A percentile compares a stretch with the other conserved stretches of the same genome.
These are phyloP conservation scores for Atherix ibis DNA, from an alignment of 2,888 invertebrate species.

Conservation along the genomic window DNA sequence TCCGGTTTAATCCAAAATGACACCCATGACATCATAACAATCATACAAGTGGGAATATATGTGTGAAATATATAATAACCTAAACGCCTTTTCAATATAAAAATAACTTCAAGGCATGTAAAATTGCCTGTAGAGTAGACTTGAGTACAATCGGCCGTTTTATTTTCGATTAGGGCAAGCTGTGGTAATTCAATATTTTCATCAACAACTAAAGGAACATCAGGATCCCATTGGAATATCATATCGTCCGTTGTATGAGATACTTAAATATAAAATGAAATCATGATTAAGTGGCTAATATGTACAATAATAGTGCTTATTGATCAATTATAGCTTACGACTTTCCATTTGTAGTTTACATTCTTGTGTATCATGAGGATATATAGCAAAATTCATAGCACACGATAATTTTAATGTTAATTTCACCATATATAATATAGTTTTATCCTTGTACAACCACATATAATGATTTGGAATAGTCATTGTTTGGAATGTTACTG, in stretches of 20 bases:
- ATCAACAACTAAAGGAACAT: slow-evolving; percentile 75
- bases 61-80: slow-evolving; percentile 87
- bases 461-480: slow-evolving; percentile 88
- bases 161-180: slow-evolving; percentile 66
- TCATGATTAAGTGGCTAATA: no score
- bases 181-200: slow-evolving; percentile 84
- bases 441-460: slow-evolving; percentile 77
- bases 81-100: slow-evolving; percentile 64
- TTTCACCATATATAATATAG: slow-evolving; percentile 64
- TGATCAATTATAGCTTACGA: slow-evolving; percentile 51
- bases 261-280: slow-evolving; percentile 42
- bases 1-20: slow-evolving; percentile 93
- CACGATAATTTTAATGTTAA: slow-evolving; percentile 77
- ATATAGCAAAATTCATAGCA: slow-evolving; percentile 88
- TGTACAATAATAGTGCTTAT: no score
- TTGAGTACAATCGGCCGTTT: slow-evolving; percentile 81
- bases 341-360: slow-evolving; percentile 92
- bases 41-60: slow-evolving; percentile 79
- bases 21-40: slow-evolving; percentile 92
- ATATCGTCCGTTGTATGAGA: slow-evolving; percentile 89
- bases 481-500: slow-evolving; percentile 87
- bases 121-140: slow-evolving; percentile 80
- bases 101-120: slow-evolving; percentile 78
- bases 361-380: slow-evolving; percentile 88
- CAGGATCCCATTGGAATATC: slow-evolving; percentile 86